Percentiles rank a stretch among this genome's conserved stretches.
phyloP scores from a whole-genome alignment of 2,888 invertebrate genomes.

The Malthinus seriepunctatus region DNA sequence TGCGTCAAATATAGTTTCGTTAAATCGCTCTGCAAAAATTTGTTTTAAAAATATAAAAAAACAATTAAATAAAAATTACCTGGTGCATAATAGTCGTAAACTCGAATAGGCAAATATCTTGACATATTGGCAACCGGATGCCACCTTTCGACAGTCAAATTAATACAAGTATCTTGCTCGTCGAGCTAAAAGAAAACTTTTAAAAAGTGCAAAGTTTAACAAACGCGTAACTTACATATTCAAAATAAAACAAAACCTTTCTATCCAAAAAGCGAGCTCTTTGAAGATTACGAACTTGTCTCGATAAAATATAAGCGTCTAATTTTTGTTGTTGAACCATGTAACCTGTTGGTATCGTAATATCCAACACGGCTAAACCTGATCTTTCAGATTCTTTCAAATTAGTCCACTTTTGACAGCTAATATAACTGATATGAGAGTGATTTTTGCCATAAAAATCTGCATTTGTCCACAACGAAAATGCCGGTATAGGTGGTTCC shows the following conservation, averaged over 20 bases:
- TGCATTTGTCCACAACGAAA: constrained; percentile 74
- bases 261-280: constrained; percentile 80
- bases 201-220: background rate
- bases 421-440: constrained; percentile 85
- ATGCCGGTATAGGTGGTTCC: constrained; percentile 78
- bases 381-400: constrained; percentile 78
- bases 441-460: constrained; percentile 88
- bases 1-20: constrained; percentile 89
- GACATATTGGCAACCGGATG: constrained; percentile 97
- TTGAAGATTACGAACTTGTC: constrained; percentile 77
- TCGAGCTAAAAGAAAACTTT: constrained; percentile 67
- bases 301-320: constrained; percentile 81
- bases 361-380: constrained; percentile 86
- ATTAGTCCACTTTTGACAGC: constrained; percentile 83
- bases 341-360: constrained; percentile 88
- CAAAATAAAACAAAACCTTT: constrained; percentile 91
- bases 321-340: constrained; percentile 88
- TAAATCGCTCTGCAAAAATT: constrained; percentile 74
- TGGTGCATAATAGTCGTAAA: constrained; percentile 96
- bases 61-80: constrained; percentile 58
- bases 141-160: constrained; percentile 93
- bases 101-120: constrained; percentile 82
- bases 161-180: constrained; percentile 82
- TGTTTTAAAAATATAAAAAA: constrained; percentile 40
- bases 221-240: constrained; percentile 65